These are phyloP conservation scores for Ecliptopera silaceata DNA, from an alignment of 2,888 invertebrate genomes.

Conservation along the genomic window DNA sequence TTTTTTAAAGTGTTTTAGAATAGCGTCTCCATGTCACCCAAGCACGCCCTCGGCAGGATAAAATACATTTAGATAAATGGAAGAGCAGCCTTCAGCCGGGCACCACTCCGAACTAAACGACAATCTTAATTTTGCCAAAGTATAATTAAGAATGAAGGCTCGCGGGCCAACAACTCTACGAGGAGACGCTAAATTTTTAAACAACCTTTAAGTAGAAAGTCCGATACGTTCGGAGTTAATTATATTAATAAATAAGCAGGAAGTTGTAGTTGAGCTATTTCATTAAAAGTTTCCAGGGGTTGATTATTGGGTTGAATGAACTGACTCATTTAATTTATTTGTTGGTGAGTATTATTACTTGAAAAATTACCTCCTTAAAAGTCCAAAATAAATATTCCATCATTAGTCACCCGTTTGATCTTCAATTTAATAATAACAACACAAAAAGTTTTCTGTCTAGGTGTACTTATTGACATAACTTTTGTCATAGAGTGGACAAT, in stretches of 20 bases:
- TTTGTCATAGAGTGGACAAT: too few relatives aligned
- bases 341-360: too few relatives aligned
- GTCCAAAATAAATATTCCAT: too few relatives aligned
- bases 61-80: slow-evolving; percentile 82
- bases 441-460: too few relatives aligned
- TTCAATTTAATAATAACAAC: too few relatives aligned
- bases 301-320: slow-evolving; percentile 1
- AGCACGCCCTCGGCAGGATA: slow-evolving; percentile 67
- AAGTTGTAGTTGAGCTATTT: slow-evolving; percentile 40
- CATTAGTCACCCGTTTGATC: too few relatives aligned
- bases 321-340: neutral
- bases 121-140: slow-evolving; percentile 84
- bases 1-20: slow-evolving; percentile 12
- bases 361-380: too few relatives aligned
- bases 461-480: too few relatives aligned
- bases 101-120: slow-evolving; percentile 77
- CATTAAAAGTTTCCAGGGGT: slow-evolving; percentile 32
- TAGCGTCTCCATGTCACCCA: slow-evolving; percentile 55
- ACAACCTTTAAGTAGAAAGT: slow-evolving; percentile 78
- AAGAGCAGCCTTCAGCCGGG: slow-evolving; percentile 66
- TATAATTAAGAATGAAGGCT: slow-evolving; percentile 83
- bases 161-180: slow-evolving; percentile 66
- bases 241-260: slow-evolving; percentile 72
- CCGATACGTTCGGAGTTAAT: slow-evolving; percentile 77
- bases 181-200: slow-evolving; percentile 78